These are phyloP conservation scores for Sinocyclocheilus rhinocerous DNA, from an alignment of 2,113 vertebrate genomes.

Conservation along the genomic window DNA sequence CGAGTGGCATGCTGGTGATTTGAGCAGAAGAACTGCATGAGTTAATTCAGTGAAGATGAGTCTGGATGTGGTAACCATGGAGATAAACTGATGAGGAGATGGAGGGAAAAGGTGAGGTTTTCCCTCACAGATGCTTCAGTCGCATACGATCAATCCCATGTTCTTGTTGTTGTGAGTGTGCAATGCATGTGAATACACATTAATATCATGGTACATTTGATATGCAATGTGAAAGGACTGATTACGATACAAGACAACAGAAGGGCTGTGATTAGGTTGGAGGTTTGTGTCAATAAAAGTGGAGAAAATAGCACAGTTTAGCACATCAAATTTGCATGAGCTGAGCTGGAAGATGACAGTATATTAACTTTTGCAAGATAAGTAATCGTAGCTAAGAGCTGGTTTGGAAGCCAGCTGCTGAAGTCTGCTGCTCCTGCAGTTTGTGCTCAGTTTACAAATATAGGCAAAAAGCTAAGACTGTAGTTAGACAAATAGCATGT, in stretches of 20 bases:
- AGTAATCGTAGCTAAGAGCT: neutral
- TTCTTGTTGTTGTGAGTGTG: neutral
- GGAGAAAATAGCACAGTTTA: neutral
- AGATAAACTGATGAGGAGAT: constrained; percentile 65
- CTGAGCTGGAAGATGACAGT: neutral
- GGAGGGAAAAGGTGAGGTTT: constrained; percentile 51
- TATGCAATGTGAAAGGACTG: neutral
- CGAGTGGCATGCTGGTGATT: neutral
- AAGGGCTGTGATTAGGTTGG: neutral
- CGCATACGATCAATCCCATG: constrained; percentile 39
- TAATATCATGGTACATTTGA: neutral
- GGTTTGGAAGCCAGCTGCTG: neutral
- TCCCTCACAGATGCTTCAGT: constrained; percentile 43
- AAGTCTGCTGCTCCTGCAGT: neutral
- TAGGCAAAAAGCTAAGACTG: neutral
- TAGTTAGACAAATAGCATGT: constrained; percentile 14
- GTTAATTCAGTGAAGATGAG: neutral
- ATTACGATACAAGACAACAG: neutral
- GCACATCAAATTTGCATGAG: constrained; percentile 20
- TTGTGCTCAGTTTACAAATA: neutral
- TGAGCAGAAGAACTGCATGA: neutral
- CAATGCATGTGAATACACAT: neutral
- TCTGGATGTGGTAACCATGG: constrained; percentile 67
- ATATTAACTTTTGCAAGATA: constrained; percentile 5
- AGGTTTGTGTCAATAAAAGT: neutral